A percentile compares a stretch with the other conserved stretches of the same genome.
These are phyloP conservation scores for Eutolmus rufibarbis DNA, from an alignment of 2,888 invertebrate species.

Conservation along the genomic window DNA sequence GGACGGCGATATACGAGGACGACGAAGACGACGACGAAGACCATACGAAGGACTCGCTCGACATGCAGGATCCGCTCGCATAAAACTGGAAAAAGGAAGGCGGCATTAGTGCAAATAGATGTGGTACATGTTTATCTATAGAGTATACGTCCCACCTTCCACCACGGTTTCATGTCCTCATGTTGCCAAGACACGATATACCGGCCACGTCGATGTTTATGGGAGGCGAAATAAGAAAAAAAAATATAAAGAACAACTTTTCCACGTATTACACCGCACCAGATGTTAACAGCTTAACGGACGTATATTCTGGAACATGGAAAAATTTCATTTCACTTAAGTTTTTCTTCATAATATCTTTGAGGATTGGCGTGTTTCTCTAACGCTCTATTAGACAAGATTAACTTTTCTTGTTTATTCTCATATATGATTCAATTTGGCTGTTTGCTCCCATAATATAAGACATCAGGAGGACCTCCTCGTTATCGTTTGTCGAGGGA, in stretches of 20 bases:
- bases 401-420: slow-evolving; percentile 41
- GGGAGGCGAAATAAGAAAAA: not conserved
- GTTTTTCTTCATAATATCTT: not conserved
- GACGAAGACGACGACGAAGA: not conserved
- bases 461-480: not conserved
- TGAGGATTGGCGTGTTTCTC: slow-evolving; percentile 8
- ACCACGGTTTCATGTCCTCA: not conserved
- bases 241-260: slow-evolving; percentile 19
- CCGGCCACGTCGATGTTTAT: slow-evolving; percentile 18
- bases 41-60: not conserved
- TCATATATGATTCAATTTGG: slow-evolving; percentile 40
- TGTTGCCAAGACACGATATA: slow-evolving; percentile 25
- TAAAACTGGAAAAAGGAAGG: slow-evolving; percentile 5
- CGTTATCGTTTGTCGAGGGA: not conserved
- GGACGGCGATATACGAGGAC: not conserved
- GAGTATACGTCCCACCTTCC: not conserved
- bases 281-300: not conserved
- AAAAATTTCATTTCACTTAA: slow-evolving; percentile 28
- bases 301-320: not conserved
- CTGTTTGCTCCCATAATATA: not conserved
- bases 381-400: slow-evolving; percentile 41
- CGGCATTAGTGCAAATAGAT: slow-evolving; percentile 39
- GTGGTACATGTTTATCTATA: slow-evolving; percentile 29
- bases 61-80: slow-evolving; percentile 10
- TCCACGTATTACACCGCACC: not conserved